phyloP scores from a whole-genome alignment of 2,797 vertebrate species.

The Capromys pilorides region DNA sequence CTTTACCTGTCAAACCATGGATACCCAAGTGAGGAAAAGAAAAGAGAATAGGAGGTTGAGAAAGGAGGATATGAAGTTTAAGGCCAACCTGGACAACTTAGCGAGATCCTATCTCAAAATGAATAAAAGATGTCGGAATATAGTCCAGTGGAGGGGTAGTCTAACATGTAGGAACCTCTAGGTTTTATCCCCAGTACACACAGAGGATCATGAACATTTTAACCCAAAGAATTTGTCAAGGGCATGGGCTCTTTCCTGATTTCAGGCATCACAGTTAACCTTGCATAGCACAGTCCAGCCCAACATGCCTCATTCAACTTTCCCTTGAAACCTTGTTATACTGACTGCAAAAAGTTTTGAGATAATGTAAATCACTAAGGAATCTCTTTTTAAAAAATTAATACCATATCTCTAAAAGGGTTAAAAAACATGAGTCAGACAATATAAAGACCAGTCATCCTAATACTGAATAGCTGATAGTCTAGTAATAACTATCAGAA shows the following conservation, averaged over 20 bases:
- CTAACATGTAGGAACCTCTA: neutral
- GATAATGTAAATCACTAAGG: neutral
- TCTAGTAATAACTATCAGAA: neutral
- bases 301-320: neutral
- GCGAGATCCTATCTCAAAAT: neutral
- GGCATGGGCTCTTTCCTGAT: neutral
- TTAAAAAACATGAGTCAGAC: neutral
- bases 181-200: neutral
- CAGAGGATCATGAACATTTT: neutral
- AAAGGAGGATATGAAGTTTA: neutral
- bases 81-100: neutral
- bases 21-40: neutral
- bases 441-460: neutral
- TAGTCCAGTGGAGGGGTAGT: neutral
- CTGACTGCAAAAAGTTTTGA: conserved; percentile 19
- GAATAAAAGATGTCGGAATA: neutral
- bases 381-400: conserved; percentile 25
- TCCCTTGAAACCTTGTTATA: neutral
- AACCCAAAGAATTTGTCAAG: neutral
- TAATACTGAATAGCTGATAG: neutral
- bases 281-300: neutral
- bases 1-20: neutral
- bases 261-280: neutral
- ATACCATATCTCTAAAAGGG: neutral
- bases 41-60: neutral